phyloP scores from a whole-genome alignment of 2,888 invertebrate genomes.

The Pristionchus maxplancki region DNA sequence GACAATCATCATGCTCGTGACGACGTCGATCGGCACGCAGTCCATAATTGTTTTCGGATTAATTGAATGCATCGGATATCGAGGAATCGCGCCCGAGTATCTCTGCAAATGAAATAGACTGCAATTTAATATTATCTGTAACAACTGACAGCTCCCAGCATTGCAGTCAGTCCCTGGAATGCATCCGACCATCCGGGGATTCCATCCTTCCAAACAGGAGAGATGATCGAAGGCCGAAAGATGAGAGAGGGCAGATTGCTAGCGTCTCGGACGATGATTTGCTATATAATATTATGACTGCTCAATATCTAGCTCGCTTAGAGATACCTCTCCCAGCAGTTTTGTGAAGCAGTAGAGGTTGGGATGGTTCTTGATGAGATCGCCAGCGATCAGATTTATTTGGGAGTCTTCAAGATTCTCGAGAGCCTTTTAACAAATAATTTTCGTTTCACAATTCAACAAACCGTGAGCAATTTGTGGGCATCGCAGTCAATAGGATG shows the following conservation, averaged over 20 bases:
- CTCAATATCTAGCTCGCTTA: neutral
- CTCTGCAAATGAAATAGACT: neutral
- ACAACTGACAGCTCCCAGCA: neutral
- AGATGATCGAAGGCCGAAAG: neutral
- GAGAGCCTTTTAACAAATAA: neutral
- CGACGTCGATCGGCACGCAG: neutral
- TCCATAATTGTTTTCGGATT: neutral
- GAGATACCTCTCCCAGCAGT: neutral
- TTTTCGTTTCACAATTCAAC: neutral
- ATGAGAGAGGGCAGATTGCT: neutral
- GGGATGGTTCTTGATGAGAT: neutral
- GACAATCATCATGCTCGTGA: neutral
- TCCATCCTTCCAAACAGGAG: neutral
- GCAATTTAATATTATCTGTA: neutral
- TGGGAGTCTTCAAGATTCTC: neutral
- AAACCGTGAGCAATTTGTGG: neutral
- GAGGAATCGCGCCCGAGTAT: neutral
- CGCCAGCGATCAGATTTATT: neutral
- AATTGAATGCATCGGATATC: neutral
- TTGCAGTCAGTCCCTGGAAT: neutral
- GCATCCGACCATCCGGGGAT: neutral
- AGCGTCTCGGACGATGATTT: neutral
- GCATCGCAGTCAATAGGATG: neutral
- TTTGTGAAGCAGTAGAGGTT: constrained; percentile 3
- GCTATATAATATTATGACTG: neutral